Evolutionary conservation across 2,888 invertebrate genomes (phyloP).

Genomic region (Tineola bisselliella): DNA sequence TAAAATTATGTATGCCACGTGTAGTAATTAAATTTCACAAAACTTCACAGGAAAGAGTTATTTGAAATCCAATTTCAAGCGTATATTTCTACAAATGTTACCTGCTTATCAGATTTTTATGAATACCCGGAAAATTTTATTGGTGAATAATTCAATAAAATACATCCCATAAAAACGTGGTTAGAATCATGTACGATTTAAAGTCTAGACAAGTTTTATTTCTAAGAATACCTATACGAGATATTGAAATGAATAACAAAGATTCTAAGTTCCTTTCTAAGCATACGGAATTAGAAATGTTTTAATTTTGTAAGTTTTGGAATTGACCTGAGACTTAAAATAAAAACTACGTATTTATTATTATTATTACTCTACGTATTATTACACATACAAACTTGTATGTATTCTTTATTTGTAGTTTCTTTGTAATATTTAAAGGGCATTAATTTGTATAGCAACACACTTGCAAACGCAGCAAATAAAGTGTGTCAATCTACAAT

Average conservation of each 20-base stretch:
- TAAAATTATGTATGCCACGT: not conserved
- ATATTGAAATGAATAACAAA: not conserved
- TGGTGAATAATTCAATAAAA: not conserved
- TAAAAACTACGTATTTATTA: no score
- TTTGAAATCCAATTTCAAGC: no score
- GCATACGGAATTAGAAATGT: no score
- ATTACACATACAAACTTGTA: no score
- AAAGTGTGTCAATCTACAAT: no score
- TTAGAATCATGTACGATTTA: not conserved
- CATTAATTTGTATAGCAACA: no score
- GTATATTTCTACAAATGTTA: not conserved
- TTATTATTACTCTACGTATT: no score
- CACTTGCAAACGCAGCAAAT: no score
- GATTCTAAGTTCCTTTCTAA: not conserved
- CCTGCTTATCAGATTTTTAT: not conserved
- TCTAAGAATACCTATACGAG: not conserved
- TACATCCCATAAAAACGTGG: not conserved
- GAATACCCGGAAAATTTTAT: not conserved
- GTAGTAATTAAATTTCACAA: not conserved
- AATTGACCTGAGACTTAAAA: no score
- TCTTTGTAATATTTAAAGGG: no score
- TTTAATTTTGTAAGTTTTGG: no score
- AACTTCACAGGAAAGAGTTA: not conserved
- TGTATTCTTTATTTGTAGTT: no score
- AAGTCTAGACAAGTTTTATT: not conserved